Conservation (phyloP, 2,888 invertebrate genomes). For the Drosophila differens region DNA sequence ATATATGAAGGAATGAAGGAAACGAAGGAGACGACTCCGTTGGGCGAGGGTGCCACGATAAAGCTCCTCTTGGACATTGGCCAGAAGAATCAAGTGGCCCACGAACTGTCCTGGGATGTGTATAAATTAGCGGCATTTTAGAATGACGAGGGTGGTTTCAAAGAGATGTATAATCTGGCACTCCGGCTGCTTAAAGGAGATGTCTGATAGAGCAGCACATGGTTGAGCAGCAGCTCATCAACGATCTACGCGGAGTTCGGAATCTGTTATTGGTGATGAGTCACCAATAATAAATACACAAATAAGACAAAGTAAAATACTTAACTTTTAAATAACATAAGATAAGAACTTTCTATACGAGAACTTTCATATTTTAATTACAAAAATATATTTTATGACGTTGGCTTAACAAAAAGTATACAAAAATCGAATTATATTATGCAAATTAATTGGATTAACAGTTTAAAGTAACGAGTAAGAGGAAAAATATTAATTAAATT, state of each 20-base stretch:
- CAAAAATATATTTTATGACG: background rate
- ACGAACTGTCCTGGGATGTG: slow-evolving; percentile 75
- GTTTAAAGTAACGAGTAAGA: background rate
- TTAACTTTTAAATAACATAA: too few relatives aligned
- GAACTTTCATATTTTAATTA: background rate
- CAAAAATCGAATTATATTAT: background rate
- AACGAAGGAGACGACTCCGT: slow-evolving; percentile 72
- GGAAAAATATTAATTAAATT: background rate
- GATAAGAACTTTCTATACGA: background rate
- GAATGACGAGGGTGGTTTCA: slow-evolving; percentile 73
- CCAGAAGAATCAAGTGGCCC: slow-evolving; percentile 75
- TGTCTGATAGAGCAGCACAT: slow-evolving; percentile 60
- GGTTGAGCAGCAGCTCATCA: slow-evolving; percentile 77
- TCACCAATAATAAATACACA: too few relatives aligned
- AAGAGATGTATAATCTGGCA: slow-evolving; percentile 77
- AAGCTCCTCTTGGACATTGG: slow-evolving; percentile 79
- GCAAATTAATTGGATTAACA: background rate
- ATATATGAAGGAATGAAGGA: too few relatives aligned
- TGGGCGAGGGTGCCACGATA: slow-evolving; percentile 74
- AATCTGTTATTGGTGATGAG: slow-evolving; percentile 78
- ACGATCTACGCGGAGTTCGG: slow-evolving; percentile 79
- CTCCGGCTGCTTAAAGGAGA: slow-evolving; percentile 50
- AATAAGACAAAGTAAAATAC: too few relatives aligned
- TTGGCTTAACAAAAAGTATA: background rate
- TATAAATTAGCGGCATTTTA: slow-evolving; percentile 76